These are phyloP conservation scores for Neuroterus valhalla DNA, from an alignment of 1,140 invertebrate genomes.

Conservation along the genomic window DNA sequence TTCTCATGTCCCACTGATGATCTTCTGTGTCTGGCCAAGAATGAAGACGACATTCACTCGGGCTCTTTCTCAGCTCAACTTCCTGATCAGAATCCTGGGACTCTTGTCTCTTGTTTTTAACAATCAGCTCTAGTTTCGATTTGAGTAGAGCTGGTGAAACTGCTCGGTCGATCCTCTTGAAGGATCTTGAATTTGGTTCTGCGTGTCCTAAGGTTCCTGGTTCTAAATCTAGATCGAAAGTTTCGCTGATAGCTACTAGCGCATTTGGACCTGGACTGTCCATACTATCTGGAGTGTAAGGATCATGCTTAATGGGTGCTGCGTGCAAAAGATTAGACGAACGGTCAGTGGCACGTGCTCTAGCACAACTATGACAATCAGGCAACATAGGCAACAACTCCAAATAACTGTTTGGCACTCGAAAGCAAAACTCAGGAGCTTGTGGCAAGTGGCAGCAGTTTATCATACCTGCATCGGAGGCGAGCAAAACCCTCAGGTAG, in stretches of 20 bases:
- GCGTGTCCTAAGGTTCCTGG: conserved; percentile 44
- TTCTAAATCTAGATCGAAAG: conserved; percentile 52
- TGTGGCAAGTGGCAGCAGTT: conserved; percentile 77
- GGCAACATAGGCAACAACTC: conserved; percentile 71
- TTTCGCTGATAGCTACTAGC: conserved; percentile 61
- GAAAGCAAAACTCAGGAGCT: conserved; percentile 74
- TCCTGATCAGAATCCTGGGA: conserved; percentile 33
- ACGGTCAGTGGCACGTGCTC: conserved; percentile 59
- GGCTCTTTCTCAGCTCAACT: conserved; percentile 49
- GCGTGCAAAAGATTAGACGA: conserved; percentile 76
- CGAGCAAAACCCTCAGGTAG: conserved; percentile 83
- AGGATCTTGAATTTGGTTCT: conserved; percentile 12
- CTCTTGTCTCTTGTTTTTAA: conserved; percentile 45
- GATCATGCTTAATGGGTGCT: conserved; percentile 77
- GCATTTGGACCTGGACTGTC: conserved; percentile 83
- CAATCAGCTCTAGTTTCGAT: conserved; percentile 72
- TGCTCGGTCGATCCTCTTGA: conserved; percentile 68
- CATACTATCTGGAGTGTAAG: conserved; percentile 85
- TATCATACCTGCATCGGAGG: conserved; percentile 86
- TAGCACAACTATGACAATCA: conserved; percentile 67
- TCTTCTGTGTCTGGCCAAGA: conserved; percentile 51
- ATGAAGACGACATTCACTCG: conserved; percentile 55
- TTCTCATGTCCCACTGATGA: conserved; percentile 44
- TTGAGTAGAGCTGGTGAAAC: conserved; percentile 78
- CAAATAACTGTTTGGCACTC: conserved; percentile 74